Conservation (phyloP, 2,113 vertebrate species). For the Sardina pilchardus region DNA sequence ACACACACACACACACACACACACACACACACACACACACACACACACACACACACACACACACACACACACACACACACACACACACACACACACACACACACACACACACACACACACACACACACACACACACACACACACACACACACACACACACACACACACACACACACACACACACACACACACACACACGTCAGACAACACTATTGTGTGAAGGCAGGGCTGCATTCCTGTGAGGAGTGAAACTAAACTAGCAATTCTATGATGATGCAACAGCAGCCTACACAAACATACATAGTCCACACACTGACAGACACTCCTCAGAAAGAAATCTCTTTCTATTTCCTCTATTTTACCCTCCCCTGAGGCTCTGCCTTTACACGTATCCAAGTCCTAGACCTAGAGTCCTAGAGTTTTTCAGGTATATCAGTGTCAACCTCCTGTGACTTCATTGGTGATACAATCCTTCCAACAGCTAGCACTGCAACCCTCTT, state of each 20-base stretch:
- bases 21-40: no score
- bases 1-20: no score
- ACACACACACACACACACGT: not conserved
- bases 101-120: not conserved
- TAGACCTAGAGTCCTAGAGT: no score
- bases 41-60: no score
- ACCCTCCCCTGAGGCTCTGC: not conserved
- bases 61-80: no score
- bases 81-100: not conserved
- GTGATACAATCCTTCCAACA: no score
- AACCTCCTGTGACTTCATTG: not conserved
- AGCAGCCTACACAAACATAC: constrained; percentile 40
- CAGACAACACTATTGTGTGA: not conserved
- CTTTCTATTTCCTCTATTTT: not conserved
- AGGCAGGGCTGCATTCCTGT: not conserved
- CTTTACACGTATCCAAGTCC: no score
- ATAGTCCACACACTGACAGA: not conserved
- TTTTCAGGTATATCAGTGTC: no score
- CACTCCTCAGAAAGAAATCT: not conserved
- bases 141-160: constrained; percentile 17
- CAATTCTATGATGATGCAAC: not conserved
- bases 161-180: not conserved
- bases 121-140: not conserved
- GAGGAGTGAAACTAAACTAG: not conserved
- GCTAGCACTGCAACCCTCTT: not conserved